A percentile compares a stretch with the other conserved stretches of the same genome.
Evolutionary conservation across 2,113 vertebrate genomes (phyloP).

Genomic region (Peromyscus maniculatus): DNA sequence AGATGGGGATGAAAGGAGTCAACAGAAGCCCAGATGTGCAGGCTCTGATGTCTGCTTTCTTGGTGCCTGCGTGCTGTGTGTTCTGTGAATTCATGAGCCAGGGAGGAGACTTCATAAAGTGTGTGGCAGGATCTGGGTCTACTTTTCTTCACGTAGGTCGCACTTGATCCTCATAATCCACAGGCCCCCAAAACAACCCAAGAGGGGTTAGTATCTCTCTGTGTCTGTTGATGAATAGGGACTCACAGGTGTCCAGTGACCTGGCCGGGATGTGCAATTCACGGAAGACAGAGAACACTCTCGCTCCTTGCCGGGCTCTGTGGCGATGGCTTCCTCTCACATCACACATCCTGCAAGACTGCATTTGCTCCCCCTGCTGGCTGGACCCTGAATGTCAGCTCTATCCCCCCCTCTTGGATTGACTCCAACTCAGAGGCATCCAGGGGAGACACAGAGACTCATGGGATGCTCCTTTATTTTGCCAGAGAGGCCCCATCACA

Average conservation of each 20-base stretch:
- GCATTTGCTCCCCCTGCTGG: not conserved
- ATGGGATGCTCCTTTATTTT: not conserved
- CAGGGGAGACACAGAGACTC: not conserved
- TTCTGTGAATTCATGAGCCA: not conserved
- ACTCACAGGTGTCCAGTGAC: not conserved
- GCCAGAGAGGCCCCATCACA: not conserved
- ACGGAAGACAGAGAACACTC: not conserved
- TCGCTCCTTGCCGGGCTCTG: not conserved
- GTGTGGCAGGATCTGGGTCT: too few species aligned
- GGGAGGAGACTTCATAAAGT: not conserved
- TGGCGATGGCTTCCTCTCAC: not conserved
- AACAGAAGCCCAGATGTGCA: too few species aligned
- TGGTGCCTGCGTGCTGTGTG: not conserved
- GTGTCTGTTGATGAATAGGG: not conserved
- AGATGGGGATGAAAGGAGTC: too few species aligned
- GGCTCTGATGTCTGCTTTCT: not conserved
- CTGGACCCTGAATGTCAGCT: not conserved
- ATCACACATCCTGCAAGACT: not conserved
- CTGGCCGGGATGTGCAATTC: accelerated
- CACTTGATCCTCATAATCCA: not conserved
- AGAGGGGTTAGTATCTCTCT: not conserved
- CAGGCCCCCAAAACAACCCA: not conserved
- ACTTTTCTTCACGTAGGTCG: not conserved
- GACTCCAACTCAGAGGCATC: not conserved
- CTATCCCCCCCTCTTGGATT: not conserved